Evolutionary conservation across 2,888 invertebrate genomes (phyloP), one percentile per base, ranked within the genome.

Genomic region (Heliconius sara): DNA sequence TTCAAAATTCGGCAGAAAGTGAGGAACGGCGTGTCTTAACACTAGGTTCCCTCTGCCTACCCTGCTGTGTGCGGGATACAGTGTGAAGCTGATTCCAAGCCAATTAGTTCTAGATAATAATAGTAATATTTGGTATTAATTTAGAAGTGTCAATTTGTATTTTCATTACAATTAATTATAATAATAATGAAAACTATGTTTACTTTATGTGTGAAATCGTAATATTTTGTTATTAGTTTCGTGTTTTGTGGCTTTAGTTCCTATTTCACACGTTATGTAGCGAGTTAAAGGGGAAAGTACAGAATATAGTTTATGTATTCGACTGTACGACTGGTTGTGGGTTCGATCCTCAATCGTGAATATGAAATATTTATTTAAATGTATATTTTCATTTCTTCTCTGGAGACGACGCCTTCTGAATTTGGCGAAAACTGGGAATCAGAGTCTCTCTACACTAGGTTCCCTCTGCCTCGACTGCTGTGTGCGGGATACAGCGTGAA

Each of bases 121-220:
- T 25, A 63, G 3, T 16, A 19, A 39, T 68, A 39, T 68, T 68
- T 10, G 25, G 9, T n/a, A n/a, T n/a, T 9, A 12, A 0, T 68
- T 68, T 68, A 34, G n/a, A 68, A 68, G 67, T 39, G 67, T 68
- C 22, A 68, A 39, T 68, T 68, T 68, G n/a, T 39, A 68, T n/a
- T 39, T 39, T 39, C 67, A n/a, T 34, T n/a, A 68, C 19, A 68
- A 39, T 22, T 39, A 39, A 68, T 39, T 34, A 68, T 39, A 6
- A 39, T 22, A 67, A 34, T 25, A 60, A 66, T 66, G 16, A 34
- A 67, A 67, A 34, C 10, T 34, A 34, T 19, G 27, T 19, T 7
- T 30, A 66, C 16, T 66, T 30, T 19, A 10, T 34, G 9, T 34
- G 34, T 2, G 0, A 30, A 27, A 16, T 66, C 25, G 3, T 27